Evolutionary conservation across 2,888 invertebrate genomes (phyloP), one percentile per base, ranked within the genome.

Genomic region (Noctua pronuba): DNA sequence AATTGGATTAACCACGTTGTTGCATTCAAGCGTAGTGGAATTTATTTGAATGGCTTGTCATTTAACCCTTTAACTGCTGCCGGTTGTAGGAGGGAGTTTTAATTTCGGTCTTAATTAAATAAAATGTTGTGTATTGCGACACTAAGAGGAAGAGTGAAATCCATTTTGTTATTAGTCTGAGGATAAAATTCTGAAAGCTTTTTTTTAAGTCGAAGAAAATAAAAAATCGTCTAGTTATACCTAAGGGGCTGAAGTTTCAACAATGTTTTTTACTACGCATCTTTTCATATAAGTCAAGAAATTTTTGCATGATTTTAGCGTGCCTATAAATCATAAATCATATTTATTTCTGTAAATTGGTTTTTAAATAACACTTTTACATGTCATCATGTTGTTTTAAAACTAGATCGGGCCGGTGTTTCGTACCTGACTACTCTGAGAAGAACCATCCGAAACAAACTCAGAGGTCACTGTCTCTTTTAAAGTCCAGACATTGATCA

Each of bases 11-110:
- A 91, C 89, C 82, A 82, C 85, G 88, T 86, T 89, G 86, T 88
- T 87, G 86, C 88, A 91, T 91, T 93, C 92, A 93, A 93, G 92
- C 91, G 93, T 92, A 92, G 92, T 89, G 91, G 93, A 94, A 94
- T 93, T 94, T 93, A 93, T 94, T 93, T 92, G 93, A 94, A 94
- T 92, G 94, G 92, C 92, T 92, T 91, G 94, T 92, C 93, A 89
- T 93, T 94, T 94, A 94, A 94, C 94, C 94, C 94, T 92, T 91
- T 92, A 88, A 88, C 73, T 84, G 80, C 85, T 77, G 77, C 73
- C 68, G 77, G 84, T 88, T 88, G 85, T 78, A 75, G 78, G 77
- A 79, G 88, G 90, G 88, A 82, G 77, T 85, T 88, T 89, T 87
- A 90, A 86, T 88, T 89, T 88, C 64, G 62, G 73, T 81, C 79